Conservation (phyloP, 2,113 vertebrate species). For the Agapornis roseicollis region DNA sequence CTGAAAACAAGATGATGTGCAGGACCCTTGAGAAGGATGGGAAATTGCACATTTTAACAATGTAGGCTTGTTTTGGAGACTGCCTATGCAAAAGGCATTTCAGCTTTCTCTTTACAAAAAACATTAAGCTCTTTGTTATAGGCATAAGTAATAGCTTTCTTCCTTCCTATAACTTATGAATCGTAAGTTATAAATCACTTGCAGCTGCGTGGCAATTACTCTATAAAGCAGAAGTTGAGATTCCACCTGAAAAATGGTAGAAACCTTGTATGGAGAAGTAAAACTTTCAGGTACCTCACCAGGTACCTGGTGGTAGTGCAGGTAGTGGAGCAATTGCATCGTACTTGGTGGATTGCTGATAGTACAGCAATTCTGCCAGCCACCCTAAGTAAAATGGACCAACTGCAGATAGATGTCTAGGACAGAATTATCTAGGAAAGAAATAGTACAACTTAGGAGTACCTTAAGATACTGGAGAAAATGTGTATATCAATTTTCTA, state of each 20-base stretch:
- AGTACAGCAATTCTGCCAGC: background rate
- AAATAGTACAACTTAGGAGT: background rate
- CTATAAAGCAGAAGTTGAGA: background rate
- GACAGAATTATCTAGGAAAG: background rate
- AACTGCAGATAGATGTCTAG: background rate
- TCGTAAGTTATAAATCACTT: background rate
- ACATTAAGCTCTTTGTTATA: too few species aligned
- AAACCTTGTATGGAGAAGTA: background rate
- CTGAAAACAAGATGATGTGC: background rate
- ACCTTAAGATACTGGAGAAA: background rate
- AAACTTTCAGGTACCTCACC: too few species aligned
- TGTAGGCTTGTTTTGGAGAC: background rate
- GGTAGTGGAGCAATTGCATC: too few species aligned
- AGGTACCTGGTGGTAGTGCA: too few species aligned
- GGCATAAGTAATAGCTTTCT: too few species aligned
- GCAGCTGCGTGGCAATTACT: background rate
- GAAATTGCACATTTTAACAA: background rate
- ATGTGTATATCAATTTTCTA: background rate
- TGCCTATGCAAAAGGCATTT: background rate
- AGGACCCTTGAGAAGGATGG: background rate
- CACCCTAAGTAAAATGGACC: background rate
- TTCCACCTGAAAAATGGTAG: background rate
- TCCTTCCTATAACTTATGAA: too few species aligned
- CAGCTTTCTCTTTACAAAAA: too few species aligned
- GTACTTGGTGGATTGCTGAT: background rate